A percentile compares a stretch with the other conserved stretches of the same genome.
Evolutionary conservation across 2,113 vertebrate species (phyloP).

Genomic region (Dasypus novemcinctus): DNA sequence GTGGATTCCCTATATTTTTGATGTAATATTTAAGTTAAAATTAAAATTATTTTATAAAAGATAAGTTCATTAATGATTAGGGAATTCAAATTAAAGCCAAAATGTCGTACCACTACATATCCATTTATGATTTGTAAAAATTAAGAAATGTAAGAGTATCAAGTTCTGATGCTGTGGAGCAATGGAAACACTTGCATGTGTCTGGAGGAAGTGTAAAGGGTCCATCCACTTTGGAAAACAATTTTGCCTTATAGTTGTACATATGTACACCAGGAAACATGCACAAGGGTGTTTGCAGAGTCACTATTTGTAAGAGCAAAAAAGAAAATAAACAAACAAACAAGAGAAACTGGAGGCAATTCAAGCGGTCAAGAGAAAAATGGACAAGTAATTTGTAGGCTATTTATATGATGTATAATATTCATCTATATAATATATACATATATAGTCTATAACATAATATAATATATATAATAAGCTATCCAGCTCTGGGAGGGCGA

Average conservation of each 20-base stretch:
- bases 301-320: not conserved
- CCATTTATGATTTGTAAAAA: not conserved
- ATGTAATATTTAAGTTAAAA: too few species aligned
- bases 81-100: not conserved
- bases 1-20: too few species aligned
- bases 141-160: not conserved
- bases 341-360: not conserved
- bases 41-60: not conserved
- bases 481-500: not conserved
- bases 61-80: not conserved
- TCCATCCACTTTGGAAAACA: not conserved
- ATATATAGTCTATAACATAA: too few species aligned
- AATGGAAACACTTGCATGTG: not conserved
- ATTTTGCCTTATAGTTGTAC: not conserved
- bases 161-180: not conserved
- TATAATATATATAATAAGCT: too few species aligned
- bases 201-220: not conserved
- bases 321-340: not conserved
- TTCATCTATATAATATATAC: too few species aligned
- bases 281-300: not conserved
- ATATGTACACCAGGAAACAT: not conserved
- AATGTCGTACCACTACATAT: not conserved
- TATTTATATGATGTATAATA: not conserved
- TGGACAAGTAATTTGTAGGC: not conserved
- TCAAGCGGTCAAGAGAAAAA: not conserved